These are phyloP conservation scores for Dendroctonus ponderosae DNA, from an alignment of 1,140 invertebrate species.

Conservation along the genomic window DNA sequence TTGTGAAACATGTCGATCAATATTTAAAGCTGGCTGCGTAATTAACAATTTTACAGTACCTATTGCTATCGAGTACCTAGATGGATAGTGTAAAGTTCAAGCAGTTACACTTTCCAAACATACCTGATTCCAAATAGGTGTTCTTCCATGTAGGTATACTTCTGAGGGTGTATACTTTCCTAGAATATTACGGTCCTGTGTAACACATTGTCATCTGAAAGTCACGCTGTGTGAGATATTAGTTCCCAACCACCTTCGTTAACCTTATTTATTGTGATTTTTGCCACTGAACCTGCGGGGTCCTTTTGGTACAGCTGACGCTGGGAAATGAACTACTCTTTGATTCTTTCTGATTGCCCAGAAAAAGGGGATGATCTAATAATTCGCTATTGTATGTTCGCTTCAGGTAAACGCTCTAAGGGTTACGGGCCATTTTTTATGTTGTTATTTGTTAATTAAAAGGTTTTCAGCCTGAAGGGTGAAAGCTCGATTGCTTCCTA, in stretches of 20 bases:
- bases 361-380: conserved; percentile 35
- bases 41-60: too few species aligned
- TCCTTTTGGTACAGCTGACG: conserved; percentile 24
- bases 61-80: too few species aligned
- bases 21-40: too few species aligned
- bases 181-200: neutral
- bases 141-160: too few species aligned
- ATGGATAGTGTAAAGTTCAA: too few species aligned
- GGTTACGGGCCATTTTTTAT: conserved; percentile 25
- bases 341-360: conserved; percentile 26
- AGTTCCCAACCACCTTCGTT: conserved; percentile 16
- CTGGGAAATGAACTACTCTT: conserved; percentile 31
- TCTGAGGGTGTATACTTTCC: too few species aligned
- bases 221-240: conserved; percentile 26
- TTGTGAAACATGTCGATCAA: too few species aligned
- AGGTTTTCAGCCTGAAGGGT: conserved; percentile 17
- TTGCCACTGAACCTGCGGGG: conserved; percentile 30
- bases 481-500: neutral
- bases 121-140: too few species aligned
- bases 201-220: conserved; percentile 9
- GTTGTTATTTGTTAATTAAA: conserved; percentile 34
- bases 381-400: conserved; percentile 25
- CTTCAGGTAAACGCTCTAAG: conserved; percentile 27
- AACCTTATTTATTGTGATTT: conserved; percentile 34
- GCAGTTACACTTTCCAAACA: too few species aligned